These are phyloP conservation scores for Tinea trinotella DNA, from an alignment of 2,888 invertebrate genomes.

Conservation along the genomic window DNA sequence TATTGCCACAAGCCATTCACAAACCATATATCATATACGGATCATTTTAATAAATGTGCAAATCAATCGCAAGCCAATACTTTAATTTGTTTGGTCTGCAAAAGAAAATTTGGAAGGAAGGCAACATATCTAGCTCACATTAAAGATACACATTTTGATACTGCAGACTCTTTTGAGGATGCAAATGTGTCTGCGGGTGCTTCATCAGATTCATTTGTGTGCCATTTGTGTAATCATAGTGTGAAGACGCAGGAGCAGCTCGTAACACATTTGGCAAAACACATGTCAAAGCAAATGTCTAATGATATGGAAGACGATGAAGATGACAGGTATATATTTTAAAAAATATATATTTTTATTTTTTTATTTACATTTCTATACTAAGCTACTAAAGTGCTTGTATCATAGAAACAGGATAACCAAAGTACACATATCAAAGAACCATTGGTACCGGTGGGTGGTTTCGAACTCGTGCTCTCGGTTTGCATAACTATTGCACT, in stretches of 20 bases:
- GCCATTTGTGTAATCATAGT: conserved; percentile 52
- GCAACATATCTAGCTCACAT: conserved; percentile 43
- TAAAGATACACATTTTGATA: conserved; percentile 26
- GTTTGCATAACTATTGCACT: too few species aligned
- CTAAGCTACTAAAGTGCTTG: too few species aligned
- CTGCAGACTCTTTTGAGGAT: neutral
- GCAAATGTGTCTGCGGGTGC: too few species aligned
- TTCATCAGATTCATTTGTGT: conserved; percentile 30
- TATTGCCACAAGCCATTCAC: conserved; percentile 43
- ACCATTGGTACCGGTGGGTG: too few species aligned
- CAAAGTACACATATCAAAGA: too few species aligned
- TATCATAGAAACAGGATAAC: too few species aligned
- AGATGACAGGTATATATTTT: neutral
- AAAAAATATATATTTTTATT: too few species aligned
- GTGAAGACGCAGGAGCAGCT: conserved; percentile 46
- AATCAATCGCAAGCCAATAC: conserved; percentile 32
- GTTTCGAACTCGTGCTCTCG: too few species aligned
- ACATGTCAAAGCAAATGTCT: conserved; percentile 42
- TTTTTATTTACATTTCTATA: too few species aligned
- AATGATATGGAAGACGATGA: conserved; percentile 31
- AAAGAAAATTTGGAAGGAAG: conserved; percentile 36
- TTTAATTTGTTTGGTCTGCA: conserved; percentile 47
- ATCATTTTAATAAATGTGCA: conserved; percentile 44
- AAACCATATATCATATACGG: conserved; percentile 43
- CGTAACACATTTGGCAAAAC: conserved; percentile 53